A percentile compares a stretch with the other conserved stretches of the same genome.
phyloP scores from a whole-genome alignment of 2,797 vertebrate genomes.

The Sebastes nivosus region DNA sequence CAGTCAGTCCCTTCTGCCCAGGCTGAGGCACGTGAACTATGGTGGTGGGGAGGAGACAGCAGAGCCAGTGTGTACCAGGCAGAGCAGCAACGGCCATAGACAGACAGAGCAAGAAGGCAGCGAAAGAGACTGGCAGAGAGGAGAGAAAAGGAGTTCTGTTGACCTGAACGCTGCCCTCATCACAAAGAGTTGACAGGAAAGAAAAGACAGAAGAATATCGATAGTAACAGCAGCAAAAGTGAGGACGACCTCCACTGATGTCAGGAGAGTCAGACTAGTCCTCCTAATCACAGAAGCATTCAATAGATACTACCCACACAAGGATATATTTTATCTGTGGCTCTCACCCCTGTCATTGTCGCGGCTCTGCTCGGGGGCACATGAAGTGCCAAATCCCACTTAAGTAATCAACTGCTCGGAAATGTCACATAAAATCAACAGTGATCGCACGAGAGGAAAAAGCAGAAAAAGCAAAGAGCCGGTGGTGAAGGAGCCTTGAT shows the following conservation, averaged over 20 bases:
- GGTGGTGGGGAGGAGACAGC: conserved; percentile 29
- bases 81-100: conserved; percentile 7
- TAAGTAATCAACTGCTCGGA: conserved; percentile 62
- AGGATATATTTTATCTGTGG: conserved; percentile 3
- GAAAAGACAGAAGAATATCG: conserved; percentile 1
- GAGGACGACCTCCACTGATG: not conserved
- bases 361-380: not conserved
- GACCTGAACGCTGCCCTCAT: conserved; percentile 29
- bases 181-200: conserved; percentile 14
- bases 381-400: conserved; percentile 59
- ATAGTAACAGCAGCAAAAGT: not conserved
- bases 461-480: conserved; percentile 13
- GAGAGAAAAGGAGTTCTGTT: conserved; percentile 24
- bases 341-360: conserved; percentile 19
- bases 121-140: not conserved
- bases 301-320: not conserved
- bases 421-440: conserved; percentile 50
- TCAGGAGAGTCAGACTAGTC: not conserved
- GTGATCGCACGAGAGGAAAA: conserved; percentile 2
- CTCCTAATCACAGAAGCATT: conserved; percentile 30
- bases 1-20: conserved; percentile 30
- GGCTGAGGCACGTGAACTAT: conserved; percentile 18
- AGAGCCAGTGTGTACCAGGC: conserved; percentile 53
- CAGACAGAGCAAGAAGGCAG: not conserved
- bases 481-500: conserved; percentile 39